Evolutionary conservation across 2,113 vertebrate species (phyloP).

Genomic region (Otis tarda): DNA sequence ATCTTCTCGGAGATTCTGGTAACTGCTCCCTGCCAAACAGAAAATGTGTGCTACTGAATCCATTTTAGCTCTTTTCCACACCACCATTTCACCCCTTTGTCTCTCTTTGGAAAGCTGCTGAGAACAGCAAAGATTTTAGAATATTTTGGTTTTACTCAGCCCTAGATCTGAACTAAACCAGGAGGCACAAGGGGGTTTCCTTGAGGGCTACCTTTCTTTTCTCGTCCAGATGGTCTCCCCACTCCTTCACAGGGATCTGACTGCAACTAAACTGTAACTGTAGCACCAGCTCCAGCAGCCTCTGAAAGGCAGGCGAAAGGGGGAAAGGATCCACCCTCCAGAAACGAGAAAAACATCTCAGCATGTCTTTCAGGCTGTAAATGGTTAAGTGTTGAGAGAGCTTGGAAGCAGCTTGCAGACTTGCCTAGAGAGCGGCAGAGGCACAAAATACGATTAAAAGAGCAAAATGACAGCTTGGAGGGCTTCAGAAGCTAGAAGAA

Average conservation of each 20-base stretch:
- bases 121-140: neutral
- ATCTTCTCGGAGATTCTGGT: neutral
- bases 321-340: neutral
- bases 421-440: neutral
- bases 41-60: neutral
- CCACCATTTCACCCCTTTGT: neutral
- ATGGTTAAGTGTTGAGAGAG: neutral
- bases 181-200: neutral
- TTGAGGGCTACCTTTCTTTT: neutral
- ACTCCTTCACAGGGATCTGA: neutral
- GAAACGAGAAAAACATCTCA: neutral
- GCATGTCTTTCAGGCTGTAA: neutral
- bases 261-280: neutral
- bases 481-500: constrained; percentile 34
- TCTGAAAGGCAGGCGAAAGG: rapidly evolving
- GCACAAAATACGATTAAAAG: constrained; percentile 24
- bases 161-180: neutral
- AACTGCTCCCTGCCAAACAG: neutral
- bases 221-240: neutral
- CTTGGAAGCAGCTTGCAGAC: neutral
- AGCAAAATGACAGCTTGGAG: constrained; percentile 52
- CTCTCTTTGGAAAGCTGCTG: neutral
- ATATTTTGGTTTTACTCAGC: neutral
- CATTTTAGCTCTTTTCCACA: neutral
- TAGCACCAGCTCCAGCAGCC: neutral